Base-by-base conservation (phyloP, 2,113 vertebrate genomes). In the Genyomyrus donnyi region DNA sequence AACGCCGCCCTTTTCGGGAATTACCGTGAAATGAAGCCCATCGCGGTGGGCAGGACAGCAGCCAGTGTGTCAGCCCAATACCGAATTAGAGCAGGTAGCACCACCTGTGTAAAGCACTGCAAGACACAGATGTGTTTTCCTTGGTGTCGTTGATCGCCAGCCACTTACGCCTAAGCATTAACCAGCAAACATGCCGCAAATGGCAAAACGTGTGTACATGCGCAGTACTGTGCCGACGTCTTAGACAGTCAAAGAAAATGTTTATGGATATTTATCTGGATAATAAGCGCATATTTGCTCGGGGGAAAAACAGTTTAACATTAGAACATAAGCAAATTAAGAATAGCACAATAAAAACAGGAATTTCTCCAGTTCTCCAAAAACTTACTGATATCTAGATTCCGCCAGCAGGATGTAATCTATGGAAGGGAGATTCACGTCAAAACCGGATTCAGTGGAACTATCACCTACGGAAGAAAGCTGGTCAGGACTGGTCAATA, bases 371-470 rank as follows among this genome's bases (percentile, higher is more conserved):
- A 21, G 53, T 21, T 56, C 53, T 56, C 24, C 56, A n/a, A 62
- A n/a, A 62, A 62, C 6, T 62, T 62, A 2, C 24, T n/a, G 56
- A 62, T n/a, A 62, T 62, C 21, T 35, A 35, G 1, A 35, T 35
- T 35, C 93, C 0, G 97, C 95, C 93, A 99, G 94, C 92, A 98
- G 89, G 86, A 97, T 90, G 91, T 97, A 97, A 93, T 99, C 98
- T 99, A 90, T 5, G 88, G 31, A 56, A 85, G 2, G n/a, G 27
- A 31, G 49, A 53, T 15, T 45, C 7, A 13, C 0, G 19, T 85
- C 70, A n/a, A 45, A 48, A 31, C 11, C 85, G 56, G 24, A 85
- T 13, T 27, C 24, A 27, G 2, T 84, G 74, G 62, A 31, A 70
- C n/a, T 15, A 13, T 70, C 58, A 27, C 62, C 62, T 27, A 27